A percentile compares a stretch with the other conserved stretches of the same genome.
Conservation (phyloP, 1,140 invertebrate species). For the Zaprionus ghesquierei region DNA sequence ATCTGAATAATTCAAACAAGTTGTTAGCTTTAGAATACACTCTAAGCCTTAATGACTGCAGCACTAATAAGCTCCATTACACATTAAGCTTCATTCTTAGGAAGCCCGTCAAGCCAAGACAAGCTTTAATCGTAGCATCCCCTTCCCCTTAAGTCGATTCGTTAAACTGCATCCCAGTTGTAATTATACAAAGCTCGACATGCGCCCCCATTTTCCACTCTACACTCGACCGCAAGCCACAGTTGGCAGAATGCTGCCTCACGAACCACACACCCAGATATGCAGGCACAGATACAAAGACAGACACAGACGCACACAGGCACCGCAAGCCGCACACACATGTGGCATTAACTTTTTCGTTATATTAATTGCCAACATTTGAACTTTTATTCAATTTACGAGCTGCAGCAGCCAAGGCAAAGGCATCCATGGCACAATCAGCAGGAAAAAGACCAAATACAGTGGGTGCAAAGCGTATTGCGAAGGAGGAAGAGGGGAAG, state of each 20-base stretch:
- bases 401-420: constrained; percentile 47
- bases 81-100: neutral
- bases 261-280: neutral
- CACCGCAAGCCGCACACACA: constrained; percentile 9
- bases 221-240: constrained; percentile 5
- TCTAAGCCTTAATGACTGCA: neutral
- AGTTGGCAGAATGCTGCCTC: constrained; percentile 30
- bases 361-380: constrained; percentile 79
- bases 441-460: constrained; percentile 46
- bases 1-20: neutral
- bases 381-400: constrained; percentile 80
- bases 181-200: neutral
- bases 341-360: constrained; percentile 71
- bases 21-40: neutral
- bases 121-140: neutral
- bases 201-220: neutral
- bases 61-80: neutral
- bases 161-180: neutral
- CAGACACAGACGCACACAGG: neutral
- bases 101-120: neutral
- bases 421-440: constrained; percentile 49
- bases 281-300: constrained; percentile 4
- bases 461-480: neutral
- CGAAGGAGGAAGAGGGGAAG: neutral
- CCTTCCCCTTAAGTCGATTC: neutral